Conservation (phyloP, 2,113 vertebrate species). For the Opisthocomus hoazin region DNA sequence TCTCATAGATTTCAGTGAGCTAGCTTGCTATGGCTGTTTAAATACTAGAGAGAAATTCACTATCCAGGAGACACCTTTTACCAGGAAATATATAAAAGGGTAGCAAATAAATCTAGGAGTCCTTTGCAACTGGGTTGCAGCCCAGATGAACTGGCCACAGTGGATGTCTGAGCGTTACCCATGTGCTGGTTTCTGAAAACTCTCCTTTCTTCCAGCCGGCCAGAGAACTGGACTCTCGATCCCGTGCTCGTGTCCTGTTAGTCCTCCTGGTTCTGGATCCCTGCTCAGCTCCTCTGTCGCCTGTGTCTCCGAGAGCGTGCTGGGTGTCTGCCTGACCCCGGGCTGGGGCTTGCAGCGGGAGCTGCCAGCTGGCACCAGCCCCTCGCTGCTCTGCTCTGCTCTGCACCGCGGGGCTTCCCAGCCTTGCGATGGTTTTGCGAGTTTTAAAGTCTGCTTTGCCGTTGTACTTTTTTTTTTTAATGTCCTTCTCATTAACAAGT, state of each 20-base stretch:
- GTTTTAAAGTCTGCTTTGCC: neutral
- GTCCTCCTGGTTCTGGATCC: neutral
- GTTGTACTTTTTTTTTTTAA: neutral
- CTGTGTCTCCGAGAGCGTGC: fast-evolving
- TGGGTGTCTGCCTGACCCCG: fast-evolving
- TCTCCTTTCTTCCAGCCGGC: neutral
- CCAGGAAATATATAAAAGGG: neutral
- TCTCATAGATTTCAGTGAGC: neutral
- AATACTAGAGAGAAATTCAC: neutral
- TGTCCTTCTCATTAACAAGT: neutral
- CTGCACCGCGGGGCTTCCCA: fast-evolving
- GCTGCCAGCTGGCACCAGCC: fast-evolving
- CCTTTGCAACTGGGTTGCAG: neutral
- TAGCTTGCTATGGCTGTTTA: neutral
- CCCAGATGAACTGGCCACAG: neutral
- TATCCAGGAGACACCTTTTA: neutral
- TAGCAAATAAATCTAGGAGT: neutral
- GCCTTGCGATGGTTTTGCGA: fast-evolving
- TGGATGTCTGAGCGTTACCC: neutral
- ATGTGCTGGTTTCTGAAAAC: neutral
- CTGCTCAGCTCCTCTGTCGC: neutral
- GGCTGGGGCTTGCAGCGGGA: fast-evolving
- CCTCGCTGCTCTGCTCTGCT: neutral
- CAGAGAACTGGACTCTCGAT: fast-evolving
- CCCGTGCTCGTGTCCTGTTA: fast-evolving